Conservation (phyloP, 1,140 invertebrate species). For the Atopsyche davidsoni region DNA sequence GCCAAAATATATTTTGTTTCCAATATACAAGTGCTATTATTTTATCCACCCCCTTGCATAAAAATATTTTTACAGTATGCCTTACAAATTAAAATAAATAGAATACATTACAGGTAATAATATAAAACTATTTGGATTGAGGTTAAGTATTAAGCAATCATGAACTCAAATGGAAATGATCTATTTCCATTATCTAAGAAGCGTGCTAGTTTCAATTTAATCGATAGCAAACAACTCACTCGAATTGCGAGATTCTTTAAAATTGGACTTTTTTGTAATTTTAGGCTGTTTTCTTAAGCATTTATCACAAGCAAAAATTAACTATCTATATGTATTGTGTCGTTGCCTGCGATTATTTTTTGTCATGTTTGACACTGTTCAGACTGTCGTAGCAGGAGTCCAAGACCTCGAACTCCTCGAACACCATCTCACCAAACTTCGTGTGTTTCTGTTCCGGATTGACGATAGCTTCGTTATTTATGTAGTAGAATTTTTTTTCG, state of each 20-base stretch:
- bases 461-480: conserved; percentile 35
- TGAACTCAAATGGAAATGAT: too few relatives aligned
- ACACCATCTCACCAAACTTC: conserved; percentile 74
- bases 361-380: conserved; percentile 45
- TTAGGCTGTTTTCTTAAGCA: too few relatives aligned
- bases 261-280: too few relatives aligned
- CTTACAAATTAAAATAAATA: neutral
- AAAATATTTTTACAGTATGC: neutral
- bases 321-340: neutral
- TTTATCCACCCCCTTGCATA: neutral
- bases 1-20: neutral
- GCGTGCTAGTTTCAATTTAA: too few relatives aligned
- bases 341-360: conserved; percentile 7
- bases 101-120: neutral
- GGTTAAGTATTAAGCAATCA: too few relatives aligned
- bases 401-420: conserved; percentile 72
- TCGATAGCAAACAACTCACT: too few relatives aligned
- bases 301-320: conserved; percentile 1
- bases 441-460: conserved; percentile 33
- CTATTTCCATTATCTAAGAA: too few relatives aligned
- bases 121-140: neutral
- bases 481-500: conserved; percentile 47
- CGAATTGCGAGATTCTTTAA: too few relatives aligned
- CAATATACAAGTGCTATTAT: conserved; percentile 3
- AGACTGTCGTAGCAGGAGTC: conserved; percentile 54